phyloP scores from a whole-genome alignment of 2,113 vertebrate species.

The Cottus gobio region DNA sequence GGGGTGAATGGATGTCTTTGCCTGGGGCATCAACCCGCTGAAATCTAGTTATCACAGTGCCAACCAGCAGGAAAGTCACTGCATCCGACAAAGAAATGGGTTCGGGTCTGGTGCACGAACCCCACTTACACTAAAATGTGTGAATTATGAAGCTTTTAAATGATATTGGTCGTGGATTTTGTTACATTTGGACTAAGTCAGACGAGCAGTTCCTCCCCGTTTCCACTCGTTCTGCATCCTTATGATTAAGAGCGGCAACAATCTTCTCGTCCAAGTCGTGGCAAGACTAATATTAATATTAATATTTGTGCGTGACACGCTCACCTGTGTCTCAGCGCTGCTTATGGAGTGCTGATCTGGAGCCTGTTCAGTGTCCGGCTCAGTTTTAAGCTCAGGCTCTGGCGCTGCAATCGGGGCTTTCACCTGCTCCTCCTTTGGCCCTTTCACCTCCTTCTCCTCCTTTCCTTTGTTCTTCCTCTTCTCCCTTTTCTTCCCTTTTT shows the following conservation, averaged over 20 bases:
- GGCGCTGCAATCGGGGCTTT: slow-evolving; percentile 94
- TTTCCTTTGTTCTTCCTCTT: slow-evolving; percentile 25
- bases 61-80: neutral
- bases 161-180: neutral
- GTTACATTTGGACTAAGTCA: neutral
- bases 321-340: slow-evolving; percentile 93
- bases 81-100: neutral
- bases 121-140: neutral
- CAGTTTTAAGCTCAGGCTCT: slow-evolving; percentile 90
- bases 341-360: slow-evolving; percentile 92
- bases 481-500: neutral
- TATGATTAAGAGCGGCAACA: neutral
- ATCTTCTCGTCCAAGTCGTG: neutral
- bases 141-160: neutral
- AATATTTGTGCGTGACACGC: neutral
- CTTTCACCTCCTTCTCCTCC: slow-evolving; percentile 52
- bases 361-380: slow-evolving; percentile 85
- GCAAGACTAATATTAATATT: too few relatives aligned
- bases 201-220: neutral
- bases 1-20: neutral
- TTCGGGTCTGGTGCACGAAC: neutral
- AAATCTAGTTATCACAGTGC: slow-evolving; percentile 5
- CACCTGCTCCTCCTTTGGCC: slow-evolving; percentile 67
- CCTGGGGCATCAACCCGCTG: neutral
- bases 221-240: neutral